Conservation (phyloP, 1,140 invertebrate genomes). For the Drosophila aff. region DNA sequence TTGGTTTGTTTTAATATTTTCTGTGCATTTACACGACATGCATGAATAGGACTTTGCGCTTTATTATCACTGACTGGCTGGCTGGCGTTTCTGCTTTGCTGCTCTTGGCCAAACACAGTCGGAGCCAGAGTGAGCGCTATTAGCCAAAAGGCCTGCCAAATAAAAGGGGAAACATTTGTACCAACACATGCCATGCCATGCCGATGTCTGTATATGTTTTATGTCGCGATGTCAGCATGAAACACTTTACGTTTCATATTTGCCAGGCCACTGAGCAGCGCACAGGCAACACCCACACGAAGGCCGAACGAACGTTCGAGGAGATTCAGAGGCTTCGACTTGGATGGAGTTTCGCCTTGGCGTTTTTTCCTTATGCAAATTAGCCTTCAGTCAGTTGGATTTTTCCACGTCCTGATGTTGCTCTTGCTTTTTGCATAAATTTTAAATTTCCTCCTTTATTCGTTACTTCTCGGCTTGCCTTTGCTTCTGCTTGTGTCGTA, state of each 20-base stretch:
- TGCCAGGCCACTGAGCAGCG: constrained; percentile 63
- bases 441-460: constrained; percentile 75
- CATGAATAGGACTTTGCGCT: constrained; percentile 44
- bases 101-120: constrained; percentile 47
- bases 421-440: constrained; percentile 76
- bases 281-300: constrained; percentile 26
- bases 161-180: constrained; percentile 74
- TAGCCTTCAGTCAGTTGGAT: constrained; percentile 55
- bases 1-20: background rate
- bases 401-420: constrained; percentile 31
- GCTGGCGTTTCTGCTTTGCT: constrained; percentile 56
- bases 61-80: constrained; percentile 46
- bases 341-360: constrained; percentile 55
- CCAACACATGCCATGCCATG: constrained; percentile 20
- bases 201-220: constrained; percentile 34
- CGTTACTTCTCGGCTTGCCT: constrained; percentile 43
- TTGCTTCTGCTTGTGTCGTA: constrained; percentile 23
- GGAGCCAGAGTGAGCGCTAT: constrained; percentile 42
- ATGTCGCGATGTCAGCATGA: constrained; percentile 78
- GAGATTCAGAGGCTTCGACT: constrained; percentile 21
- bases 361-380: constrained; percentile 81
- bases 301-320: background rate
- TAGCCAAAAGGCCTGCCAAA: constrained; percentile 76
- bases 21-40: constrained; percentile 25
- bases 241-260: constrained; percentile 78